phyloP scores from a whole-genome alignment of 2,888 invertebrate species.

The Epinotia ramella region DNA sequence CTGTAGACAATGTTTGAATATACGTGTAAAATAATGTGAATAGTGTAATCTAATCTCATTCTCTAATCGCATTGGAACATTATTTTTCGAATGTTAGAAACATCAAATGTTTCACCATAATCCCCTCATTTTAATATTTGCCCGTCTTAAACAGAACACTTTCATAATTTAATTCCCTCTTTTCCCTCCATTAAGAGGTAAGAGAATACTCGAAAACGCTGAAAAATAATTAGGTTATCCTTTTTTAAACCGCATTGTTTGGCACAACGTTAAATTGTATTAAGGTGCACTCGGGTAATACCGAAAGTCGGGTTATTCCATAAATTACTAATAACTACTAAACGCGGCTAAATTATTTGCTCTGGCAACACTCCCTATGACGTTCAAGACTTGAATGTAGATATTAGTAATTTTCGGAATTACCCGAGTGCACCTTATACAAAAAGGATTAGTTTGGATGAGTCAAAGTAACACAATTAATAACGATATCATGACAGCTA shows the following conservation, averaged over 20 bases:
- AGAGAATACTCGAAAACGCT: constrained; percentile 26
- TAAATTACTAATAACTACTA: too few relatives aligned
- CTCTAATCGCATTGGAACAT: background rate
- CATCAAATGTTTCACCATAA: background rate
- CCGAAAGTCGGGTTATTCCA: too few relatives aligned
- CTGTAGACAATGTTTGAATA: too few relatives aligned
- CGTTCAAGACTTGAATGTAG: too few relatives aligned
- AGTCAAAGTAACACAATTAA: background rate
- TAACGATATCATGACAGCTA: constrained; percentile 4
- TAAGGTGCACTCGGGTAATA: too few relatives aligned
- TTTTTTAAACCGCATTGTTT: constrained; percentile 25
- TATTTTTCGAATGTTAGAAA: background rate
- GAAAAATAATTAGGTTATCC: constrained; percentile 26
- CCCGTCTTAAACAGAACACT: constrained; percentile 19
- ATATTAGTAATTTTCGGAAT: too few relatives aligned
- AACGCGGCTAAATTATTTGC: too few relatives aligned
- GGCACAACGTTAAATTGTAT: constrained; percentile 10
- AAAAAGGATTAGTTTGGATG: constrained; percentile 18
- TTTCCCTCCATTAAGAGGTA: constrained; percentile 32
- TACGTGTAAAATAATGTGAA: background rate
- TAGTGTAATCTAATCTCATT: background rate
- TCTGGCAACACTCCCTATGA: too few relatives aligned
- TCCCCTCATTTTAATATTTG: constrained; percentile 5
- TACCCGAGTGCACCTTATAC: too few relatives aligned
- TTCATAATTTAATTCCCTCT: constrained; percentile 21